Base-by-base conservation (phyloP, 1,140 invertebrate genomes). In the Brachionus plicatilis region DNA sequence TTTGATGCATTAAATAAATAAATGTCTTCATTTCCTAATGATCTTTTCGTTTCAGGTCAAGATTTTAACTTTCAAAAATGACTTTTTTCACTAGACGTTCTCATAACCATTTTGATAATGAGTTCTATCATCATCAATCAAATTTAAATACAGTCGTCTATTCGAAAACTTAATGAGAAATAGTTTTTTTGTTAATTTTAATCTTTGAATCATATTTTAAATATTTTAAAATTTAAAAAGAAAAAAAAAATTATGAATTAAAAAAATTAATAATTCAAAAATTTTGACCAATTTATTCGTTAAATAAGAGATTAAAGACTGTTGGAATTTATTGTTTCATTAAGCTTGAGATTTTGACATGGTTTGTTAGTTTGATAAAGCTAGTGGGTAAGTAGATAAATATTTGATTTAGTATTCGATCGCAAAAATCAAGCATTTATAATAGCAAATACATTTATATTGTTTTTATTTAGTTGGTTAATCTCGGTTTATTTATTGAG, bases 381-480 rank as follows among this genome's bases (percentile, higher is more conserved):
- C 2, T 60, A 60, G n/a, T 17, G 8, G 53, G 53, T 60, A 60
- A 60, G 53, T 8, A 60, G 53, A 60, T 60, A 60, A 60, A 60
- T 60, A 60, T 60, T 60, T 60, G 17, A 24, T 3, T 60, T 60
- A 27, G 20, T 20, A 20, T 60, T 60, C 17, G 53, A 27, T 60
- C 53, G 53, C n/a, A 60, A 60, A 56, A 60, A 60, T 20, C 53
- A 41, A 41, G 37, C 33, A 20, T n/a, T 6, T 72, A 43, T 41
- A 43, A 20, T 9, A 68, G 4, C 33, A 41, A 68, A 12, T n/a
- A n/a, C n/a, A 68, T 33, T 33, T 41, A 20, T 43, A 47, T 72
- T 72, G 33, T 72, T 41, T 72, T 72, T 43, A 72, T 72, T 72
- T 72, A 43, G 47, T 53, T 53, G 47, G 53, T 60, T 60, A 60